Evolutionary conservation across 2,113 vertebrate genomes (phyloP), one percentile per base, ranked within the genome.

Genomic region (Columbina picui): DNA sequence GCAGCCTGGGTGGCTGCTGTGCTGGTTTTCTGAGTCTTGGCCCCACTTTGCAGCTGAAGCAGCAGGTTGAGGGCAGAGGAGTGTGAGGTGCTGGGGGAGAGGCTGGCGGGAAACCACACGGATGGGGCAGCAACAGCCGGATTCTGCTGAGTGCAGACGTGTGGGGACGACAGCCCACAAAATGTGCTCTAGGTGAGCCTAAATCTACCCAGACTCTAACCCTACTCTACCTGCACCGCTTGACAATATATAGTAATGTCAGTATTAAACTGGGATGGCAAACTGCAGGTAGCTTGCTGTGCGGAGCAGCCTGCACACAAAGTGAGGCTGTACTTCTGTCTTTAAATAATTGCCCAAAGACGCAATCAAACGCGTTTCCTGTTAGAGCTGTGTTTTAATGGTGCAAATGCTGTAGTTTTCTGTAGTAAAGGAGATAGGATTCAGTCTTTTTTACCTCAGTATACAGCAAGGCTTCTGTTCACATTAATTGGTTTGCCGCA

Each of bases 101-200:
- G 43, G 25, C 27, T 67, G 26, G 6, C 0, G 4, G 83, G 57
- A 68, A 83, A 52, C 45, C 4, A 0, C 5, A 3, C 8, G 36
- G 10, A 25, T 12, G n/a, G 34, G 3, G 7, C 21, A 79, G 61
- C 49, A 3, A 6, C 7, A 41, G 43, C 30, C 30, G 18, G n/a
- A 29, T 3, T 7, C 36, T 41, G 22, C 45, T 56, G 18, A 9
- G 19, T 25, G 36, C 9, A 6, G 12, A 21, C 0, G 0, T 29
- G 41, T 57, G 26, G 27, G 16, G 47, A 36, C 6, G 15, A 27
- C 32, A 34, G 34, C 8, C 20, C n/a, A 74, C 23, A 50, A 30
- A 32, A 14, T 3, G 6, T 41, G 43, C 20, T 50, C 60, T 27
- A 45, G 15, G 18, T 21, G 25, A 85, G 14, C 11, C 71, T 67